Conservation (phyloP, 2,888 invertebrate genomes). For the Blera fallax region DNA sequence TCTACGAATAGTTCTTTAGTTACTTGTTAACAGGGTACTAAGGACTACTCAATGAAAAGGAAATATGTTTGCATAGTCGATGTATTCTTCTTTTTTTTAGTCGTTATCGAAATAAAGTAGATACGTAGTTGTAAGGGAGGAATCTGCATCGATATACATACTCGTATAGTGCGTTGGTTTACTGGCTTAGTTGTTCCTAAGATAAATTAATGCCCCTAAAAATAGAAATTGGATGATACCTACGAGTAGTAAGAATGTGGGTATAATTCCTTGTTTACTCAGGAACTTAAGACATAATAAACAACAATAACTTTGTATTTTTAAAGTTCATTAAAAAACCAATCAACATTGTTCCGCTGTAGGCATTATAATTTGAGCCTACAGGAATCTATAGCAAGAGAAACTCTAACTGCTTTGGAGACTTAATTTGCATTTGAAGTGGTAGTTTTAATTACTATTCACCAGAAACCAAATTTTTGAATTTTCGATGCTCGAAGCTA, state of each 20-base stretch:
- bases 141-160: background rate
- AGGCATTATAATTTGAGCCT: background rate
- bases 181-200: too few species aligned
- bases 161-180: too few species aligned
- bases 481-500: constrained; percentile 21
- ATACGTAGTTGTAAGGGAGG: background rate
- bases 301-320: background rate
- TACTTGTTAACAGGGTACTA: background rate
- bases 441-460: constrained; percentile 55
- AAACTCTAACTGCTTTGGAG: constrained; percentile 9
- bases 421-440: constrained; percentile 55
- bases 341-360: background rate
- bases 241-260: too few species aligned
- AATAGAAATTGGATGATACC: too few species aligned
- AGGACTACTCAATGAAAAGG: background rate
- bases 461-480: constrained; percentile 30
- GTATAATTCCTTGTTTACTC: too few species aligned
- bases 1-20: background rate
- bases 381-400: background rate
- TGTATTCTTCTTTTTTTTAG: background rate
- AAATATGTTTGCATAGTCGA: background rate
- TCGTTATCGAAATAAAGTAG: background rate
- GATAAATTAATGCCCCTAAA: too few species aligned
- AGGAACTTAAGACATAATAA: too few species aligned
- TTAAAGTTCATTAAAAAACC: background rate